These are phyloP conservation scores for Rutpela maculata DNA, from an alignment of 2,888 invertebrate species.

Conservation along the genomic window DNA sequence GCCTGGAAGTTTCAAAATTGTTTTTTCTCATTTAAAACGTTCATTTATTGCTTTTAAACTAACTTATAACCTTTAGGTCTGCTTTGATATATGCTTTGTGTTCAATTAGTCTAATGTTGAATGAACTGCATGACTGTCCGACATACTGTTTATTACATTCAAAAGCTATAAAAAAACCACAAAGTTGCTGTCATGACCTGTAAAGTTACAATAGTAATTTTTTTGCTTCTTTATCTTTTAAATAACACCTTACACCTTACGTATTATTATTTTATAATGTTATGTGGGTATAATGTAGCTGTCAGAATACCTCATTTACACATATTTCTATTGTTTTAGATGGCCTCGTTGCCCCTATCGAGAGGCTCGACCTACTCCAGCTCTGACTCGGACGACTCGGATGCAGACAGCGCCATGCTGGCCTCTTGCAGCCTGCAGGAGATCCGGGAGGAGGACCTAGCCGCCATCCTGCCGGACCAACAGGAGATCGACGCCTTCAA, in stretches of 20 bases:
- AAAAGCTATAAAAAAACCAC: too few species aligned
- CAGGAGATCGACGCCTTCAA: slow-evolving; percentile 76
- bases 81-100: too few species aligned
- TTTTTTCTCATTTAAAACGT: not conserved
- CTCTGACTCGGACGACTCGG: slow-evolving; percentile 70
- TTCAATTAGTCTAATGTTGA: not conserved
- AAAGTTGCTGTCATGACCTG: too few species aligned
- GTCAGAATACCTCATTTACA: not conserved
- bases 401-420: slow-evolving; percentile 77
- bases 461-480: slow-evolving; percentile 86
- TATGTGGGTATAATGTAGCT: too few species aligned
- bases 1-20: not conserved
- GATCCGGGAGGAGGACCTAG: slow-evolving; percentile 87
- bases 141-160: not conserved
- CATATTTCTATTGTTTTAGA: slow-evolving; percentile 65
- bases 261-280: too few species aligned
- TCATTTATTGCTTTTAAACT: not conserved
- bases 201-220: too few species aligned
- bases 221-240: too few species aligned
- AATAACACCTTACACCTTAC: too few species aligned
- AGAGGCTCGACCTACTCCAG: slow-evolving; percentile 69
- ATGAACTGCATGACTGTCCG: not conserved
- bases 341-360: slow-evolving; percentile 70
- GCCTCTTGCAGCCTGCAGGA: slow-evolving; percentile 80
- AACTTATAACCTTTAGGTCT: not conserved